phyloP scores from a whole-genome alignment of 2,797 vertebrate genomes.

The Thamnophis elegans region DNA sequence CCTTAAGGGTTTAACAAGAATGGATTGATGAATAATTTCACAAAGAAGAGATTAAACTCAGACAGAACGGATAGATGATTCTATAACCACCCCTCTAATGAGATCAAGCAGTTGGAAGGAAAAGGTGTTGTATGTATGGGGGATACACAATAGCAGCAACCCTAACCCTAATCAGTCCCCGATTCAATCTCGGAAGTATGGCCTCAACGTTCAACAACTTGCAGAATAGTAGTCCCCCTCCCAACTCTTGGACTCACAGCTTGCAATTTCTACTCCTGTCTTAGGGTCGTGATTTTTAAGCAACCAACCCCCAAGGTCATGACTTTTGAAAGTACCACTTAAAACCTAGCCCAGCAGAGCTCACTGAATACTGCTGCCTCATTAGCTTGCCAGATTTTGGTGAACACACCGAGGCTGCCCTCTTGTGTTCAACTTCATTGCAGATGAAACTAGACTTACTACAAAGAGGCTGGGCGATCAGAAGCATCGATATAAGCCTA shows the following conservation, averaged over 20 bases:
- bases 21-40: background rate
- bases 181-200: background rate
- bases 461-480: background rate
- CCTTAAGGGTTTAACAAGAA: background rate
- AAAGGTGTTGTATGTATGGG: background rate
- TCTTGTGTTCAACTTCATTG: background rate
- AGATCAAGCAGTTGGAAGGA: background rate
- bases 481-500: background rate
- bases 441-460: background rate
- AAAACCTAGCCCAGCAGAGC: background rate
- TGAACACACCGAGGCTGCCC: background rate
- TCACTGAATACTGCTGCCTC: background rate
- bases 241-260: background rate
- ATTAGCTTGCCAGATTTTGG: background rate
- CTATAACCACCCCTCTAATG: background rate
- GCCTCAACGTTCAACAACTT: background rate
- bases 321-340: background rate
- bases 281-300: background rate
- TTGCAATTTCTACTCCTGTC: background rate
- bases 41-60: background rate
- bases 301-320: background rate
- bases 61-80: background rate
- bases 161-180: background rate
- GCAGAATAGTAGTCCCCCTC: background rate
- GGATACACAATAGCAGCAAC: background rate